These are phyloP conservation scores for Leucoraja ocellata DNA, from an alignment of 2,797 vertebrate genomes.

Conservation along the genomic window DNA sequence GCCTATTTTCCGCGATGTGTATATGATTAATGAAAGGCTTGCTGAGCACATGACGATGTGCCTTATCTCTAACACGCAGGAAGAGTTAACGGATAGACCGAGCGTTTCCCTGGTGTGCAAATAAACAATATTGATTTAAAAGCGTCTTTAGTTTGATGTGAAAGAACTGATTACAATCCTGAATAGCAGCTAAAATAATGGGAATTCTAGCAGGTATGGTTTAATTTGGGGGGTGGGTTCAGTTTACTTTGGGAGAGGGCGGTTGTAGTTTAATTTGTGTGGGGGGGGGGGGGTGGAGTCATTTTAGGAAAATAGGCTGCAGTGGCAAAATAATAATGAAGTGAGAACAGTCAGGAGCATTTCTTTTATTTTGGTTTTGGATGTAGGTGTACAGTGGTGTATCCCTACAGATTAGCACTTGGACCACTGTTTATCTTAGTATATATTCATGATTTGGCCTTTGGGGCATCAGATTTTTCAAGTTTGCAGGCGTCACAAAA, in stretches of 20 bases:
- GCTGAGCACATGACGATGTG: not conserved
- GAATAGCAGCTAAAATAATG: not conserved
- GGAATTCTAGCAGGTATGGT: not conserved
- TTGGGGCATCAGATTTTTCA: too few relatives aligned
- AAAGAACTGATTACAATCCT: slow-evolving; percentile 8
- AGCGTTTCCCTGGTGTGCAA: slow-evolving; percentile 23
- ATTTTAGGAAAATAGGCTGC: not conserved
- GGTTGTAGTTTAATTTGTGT: too few relatives aligned
- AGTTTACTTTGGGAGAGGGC: too few relatives aligned
- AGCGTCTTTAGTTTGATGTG: slow-evolving; percentile 13
- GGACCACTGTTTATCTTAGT: too few relatives aligned
- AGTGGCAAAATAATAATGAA: too few relatives aligned
- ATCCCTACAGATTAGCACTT: too few relatives aligned
- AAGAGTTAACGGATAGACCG: slow-evolving; percentile 21
- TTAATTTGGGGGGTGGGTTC: not conserved
- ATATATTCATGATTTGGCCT: too few relatives aligned
- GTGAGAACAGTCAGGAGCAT: too few relatives aligned
- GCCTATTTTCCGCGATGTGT: not conserved
- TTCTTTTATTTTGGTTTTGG: too few relatives aligned
- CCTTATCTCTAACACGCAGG: slow-evolving; percentile 18
- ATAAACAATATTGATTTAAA: not conserved
- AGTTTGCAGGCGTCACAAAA: too few relatives aligned
- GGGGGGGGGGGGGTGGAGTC: not conserved
- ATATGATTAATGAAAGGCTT: not conserved
- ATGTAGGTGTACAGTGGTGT: too few relatives aligned